Evolutionary conservation across 2,797 vertebrate genomes (phyloP), one percentile per base, ranked within the genome.

Genomic region (Brachymystax lenok): DNA sequence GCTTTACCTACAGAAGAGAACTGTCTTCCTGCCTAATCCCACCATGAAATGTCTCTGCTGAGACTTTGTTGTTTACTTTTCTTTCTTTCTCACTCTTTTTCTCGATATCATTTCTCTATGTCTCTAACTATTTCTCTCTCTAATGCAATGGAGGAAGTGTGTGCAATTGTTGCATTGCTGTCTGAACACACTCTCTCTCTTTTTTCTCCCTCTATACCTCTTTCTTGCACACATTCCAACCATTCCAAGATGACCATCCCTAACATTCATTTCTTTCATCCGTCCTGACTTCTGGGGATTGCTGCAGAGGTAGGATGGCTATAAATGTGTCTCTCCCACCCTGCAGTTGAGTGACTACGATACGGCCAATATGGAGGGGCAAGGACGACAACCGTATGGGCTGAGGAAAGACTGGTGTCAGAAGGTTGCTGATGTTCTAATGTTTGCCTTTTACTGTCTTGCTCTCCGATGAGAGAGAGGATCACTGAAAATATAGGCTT

Each of bases 221-320:
- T 70, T 67, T 3, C 14, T 28, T n/a, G 27, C n/a, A 28, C 21
- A 17, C 16, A 61, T 21, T 21, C 71, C 59, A 0, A 27, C 76
- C 12, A 16, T 30, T 19, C 76, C 54, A 33, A 80, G 61, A 73
- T 77, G 85, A 84, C 79, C 74, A 84, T 71, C 74, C 75, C 63
- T 79, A 79, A 87, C 77, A 84, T 89, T 0, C 77, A 78, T 52
- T 83, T 74, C 74, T 79, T 74, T 79, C 74, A 77, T 85, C 63
- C 17, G 54, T 16, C 27, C 76, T 84, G 77, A 85, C 82, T 77
- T 79, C 74, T 35, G 35, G 73, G 74, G 73, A 85, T 75, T 83
- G 72, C 68, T 71, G 5, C 16, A 67, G 28, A 33, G 28, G 14
- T 73, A 40, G 69, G 77, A 67, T 27, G 10, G 82, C 82, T 77